A percentile compares a stretch with the other conserved stretches of the same genome.
These are phyloP conservation scores for Narcine bancroftii DNA, from an alignment of 2,113 vertebrate species.

Conservation along the genomic window DNA sequence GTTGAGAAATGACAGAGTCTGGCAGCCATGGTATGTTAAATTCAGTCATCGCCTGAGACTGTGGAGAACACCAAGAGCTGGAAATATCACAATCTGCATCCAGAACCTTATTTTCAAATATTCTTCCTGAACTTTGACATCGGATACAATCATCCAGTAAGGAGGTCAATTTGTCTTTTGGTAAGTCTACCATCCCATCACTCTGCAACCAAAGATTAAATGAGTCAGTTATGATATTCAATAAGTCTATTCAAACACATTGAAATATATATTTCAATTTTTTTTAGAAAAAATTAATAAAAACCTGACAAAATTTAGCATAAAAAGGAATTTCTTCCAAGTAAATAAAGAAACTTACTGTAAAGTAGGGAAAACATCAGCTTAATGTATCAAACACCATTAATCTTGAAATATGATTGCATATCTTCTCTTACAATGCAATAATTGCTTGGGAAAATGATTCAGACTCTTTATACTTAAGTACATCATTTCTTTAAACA, in stretches of 20 bases:
- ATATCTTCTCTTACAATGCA: background rate
- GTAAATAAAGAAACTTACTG: background rate
- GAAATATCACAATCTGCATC: slow-evolving; percentile 46
- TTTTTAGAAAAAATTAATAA: no score
- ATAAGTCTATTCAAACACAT: background rate
- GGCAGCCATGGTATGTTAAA: slow-evolving; percentile 46
- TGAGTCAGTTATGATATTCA: slow-evolving; percentile 39
- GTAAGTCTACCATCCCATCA: slow-evolving; percentile 48
- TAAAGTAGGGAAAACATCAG: background rate
- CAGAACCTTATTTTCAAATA: slow-evolving; percentile 50
- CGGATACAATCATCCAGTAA: slow-evolving; percentile 57
- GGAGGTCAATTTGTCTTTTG: slow-evolving; percentile 55
- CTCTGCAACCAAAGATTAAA: slow-evolving; percentile 47
- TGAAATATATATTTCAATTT: no score
- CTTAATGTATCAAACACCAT: background rate
- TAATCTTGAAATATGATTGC: background rate
- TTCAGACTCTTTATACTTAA: background rate
- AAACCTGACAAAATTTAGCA: background rate
- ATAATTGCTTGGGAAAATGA: background rate
- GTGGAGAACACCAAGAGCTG: background rate
- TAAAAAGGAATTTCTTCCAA: background rate
- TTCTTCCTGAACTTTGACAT: slow-evolving; percentile 44
- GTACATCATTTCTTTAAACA: no score
- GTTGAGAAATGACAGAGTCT: slow-evolving; percentile 45
- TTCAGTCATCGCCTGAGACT: slow-evolving; percentile 45